Conservation (phyloP, 2,888 invertebrate species). For the Xanthia togata region DNA sequence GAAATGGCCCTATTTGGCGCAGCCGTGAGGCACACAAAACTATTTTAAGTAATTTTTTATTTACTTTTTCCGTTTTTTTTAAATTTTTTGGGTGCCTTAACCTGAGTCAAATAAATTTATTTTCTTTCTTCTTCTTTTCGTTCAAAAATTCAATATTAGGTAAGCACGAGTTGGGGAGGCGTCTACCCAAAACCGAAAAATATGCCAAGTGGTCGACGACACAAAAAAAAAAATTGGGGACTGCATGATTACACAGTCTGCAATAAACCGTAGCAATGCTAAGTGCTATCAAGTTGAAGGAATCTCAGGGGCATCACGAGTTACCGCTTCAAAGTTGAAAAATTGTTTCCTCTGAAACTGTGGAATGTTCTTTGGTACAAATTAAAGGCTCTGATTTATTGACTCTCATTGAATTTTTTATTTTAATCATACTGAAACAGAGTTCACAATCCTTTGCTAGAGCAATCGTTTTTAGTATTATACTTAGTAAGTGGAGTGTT, state of each 20-base stretch:
- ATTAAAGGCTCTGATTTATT: constrained; percentile 42
- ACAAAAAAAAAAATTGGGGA: too few relatives aligned
- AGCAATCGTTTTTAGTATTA: constrained; percentile 33
- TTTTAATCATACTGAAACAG: neutral
- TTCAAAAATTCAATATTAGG: too few relatives aligned
- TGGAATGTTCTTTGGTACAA: constrained; percentile 39
- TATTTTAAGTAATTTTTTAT: too few relatives aligned
- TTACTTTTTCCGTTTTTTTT: too few relatives aligned
- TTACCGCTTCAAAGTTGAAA: constrained; percentile 45
- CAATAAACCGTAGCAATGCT: constrained; percentile 26
- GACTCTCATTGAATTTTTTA: neutral
- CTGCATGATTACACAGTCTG: constrained; percentile 6
- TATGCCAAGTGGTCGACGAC: too few relatives aligned
- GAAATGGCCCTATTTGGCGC: too few relatives aligned
- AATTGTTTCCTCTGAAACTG: constrained; percentile 42
- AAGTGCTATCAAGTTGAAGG: constrained; percentile 45
- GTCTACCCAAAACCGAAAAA: too few relatives aligned
- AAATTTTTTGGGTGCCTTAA: too few relatives aligned
- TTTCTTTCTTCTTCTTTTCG: too few relatives aligned
- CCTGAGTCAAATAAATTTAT: too few relatives aligned
- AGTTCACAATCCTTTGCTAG: constrained; percentile 10
- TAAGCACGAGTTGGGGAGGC: too few relatives aligned
- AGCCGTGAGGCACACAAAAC: too few relatives aligned
- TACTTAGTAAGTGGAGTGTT: constrained; percentile 20
- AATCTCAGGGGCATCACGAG: constrained; percentile 51